Conservation (phyloP, 2,797 vertebrate species). For the Bryconaethiops microstoma region DNA sequence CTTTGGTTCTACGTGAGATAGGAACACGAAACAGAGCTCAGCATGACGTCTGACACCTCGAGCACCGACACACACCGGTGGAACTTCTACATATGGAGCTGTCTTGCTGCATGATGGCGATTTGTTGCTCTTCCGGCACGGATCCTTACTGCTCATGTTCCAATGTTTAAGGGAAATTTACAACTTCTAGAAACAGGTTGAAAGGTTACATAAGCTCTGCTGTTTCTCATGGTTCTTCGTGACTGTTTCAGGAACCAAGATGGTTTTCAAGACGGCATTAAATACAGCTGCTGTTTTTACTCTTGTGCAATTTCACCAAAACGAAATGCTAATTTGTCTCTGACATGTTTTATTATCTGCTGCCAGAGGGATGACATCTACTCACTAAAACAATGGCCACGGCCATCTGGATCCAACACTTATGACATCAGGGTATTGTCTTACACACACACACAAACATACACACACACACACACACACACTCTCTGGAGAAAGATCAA, state of each 20-base stretch:
- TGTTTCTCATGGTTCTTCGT: not conserved
- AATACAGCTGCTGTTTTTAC: slow-evolving; percentile 6
- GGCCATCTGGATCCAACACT: slow-evolving; percentile 47
- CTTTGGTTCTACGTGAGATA: too few species aligned
- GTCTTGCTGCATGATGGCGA: too few species aligned
- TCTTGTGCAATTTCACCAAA: not conserved
- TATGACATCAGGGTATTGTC: slow-evolving; percentile 59
- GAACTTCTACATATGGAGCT: too few species aligned
- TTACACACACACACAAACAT: slow-evolving; percentile 62
- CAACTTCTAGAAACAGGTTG: not conserved
- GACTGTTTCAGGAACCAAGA: not conserved
- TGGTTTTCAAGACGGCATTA: not conserved
- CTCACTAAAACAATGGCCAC: slow-evolving; percentile 42
- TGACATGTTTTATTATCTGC: slow-evolving; percentile 14
- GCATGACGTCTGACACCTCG: too few species aligned
- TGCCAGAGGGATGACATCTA: slow-evolving; percentile 44
- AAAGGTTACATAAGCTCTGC: slow-evolving; percentile 18
- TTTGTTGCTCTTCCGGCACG: too few species aligned
- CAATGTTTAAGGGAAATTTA: too few species aligned
- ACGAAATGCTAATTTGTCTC: not conserved
- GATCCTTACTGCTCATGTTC: too few species aligned
- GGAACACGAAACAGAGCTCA: too few species aligned
- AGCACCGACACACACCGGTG: too few species aligned
- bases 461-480: not conserved
- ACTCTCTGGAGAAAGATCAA: slow-evolving; percentile 22